These are phyloP conservation scores for Falcaria lacertinaria DNA, from an alignment of 2,888 invertebrate species.

Conservation along the genomic window DNA sequence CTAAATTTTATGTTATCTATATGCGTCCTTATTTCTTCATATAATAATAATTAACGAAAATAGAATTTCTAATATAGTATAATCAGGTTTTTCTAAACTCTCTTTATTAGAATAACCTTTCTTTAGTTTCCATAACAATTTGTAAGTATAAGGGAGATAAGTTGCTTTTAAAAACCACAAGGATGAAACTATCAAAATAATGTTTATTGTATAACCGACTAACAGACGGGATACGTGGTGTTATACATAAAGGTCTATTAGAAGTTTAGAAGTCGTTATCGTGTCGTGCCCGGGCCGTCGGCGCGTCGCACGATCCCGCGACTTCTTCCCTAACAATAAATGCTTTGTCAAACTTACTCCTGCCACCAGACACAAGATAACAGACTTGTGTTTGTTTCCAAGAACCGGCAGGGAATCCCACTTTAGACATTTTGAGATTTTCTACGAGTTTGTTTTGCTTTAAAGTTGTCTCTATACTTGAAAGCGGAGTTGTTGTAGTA, in stretches of 20 bases:
- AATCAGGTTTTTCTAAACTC: too few relatives aligned
- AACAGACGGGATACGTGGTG: background rate
- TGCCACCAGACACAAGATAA: constrained; percentile 45
- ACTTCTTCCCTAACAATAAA: constrained; percentile 65
- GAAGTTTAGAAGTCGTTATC: constrained; percentile 67
- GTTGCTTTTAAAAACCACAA: too few relatives aligned
- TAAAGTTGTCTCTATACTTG: background rate
- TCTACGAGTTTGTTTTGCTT: constrained; percentile 17
- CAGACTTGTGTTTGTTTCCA: constrained; percentile 56
- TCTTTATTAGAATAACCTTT: too few relatives aligned
- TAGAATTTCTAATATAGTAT: too few relatives aligned
- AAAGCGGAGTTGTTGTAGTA: background rate
- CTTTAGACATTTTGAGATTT: constrained; percentile 35
- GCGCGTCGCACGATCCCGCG: constrained; percentile 23
- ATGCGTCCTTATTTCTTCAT: too few relatives aligned
- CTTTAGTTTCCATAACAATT: constrained; percentile 29
- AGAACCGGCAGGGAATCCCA: constrained; percentile 32
- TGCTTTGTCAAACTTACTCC: constrained; percentile 65
- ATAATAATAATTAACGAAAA: too few relatives aligned
- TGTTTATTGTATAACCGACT: background rate
- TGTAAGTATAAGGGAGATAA: background rate
- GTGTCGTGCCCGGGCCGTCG: constrained; percentile 32
- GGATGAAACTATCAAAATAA: background rate
- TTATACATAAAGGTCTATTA: constrained; percentile 3
- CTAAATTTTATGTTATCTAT: too few relatives aligned